These are phyloP conservation scores for Oscheius myriophilus DNA, from an alignment of 2,888 invertebrate genomes.

Conservation along the genomic window DNA sequence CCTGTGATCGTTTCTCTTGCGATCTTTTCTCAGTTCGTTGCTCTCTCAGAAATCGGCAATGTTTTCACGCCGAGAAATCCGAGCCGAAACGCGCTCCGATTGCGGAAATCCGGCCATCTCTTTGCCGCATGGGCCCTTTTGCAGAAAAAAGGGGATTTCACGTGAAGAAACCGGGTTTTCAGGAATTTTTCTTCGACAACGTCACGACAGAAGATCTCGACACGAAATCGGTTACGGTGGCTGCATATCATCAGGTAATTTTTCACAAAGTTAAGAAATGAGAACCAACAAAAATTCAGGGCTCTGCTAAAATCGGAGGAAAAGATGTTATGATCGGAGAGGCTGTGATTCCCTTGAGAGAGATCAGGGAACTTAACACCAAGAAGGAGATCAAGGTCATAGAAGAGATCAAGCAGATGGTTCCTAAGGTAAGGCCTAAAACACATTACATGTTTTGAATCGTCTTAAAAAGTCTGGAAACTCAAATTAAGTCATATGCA, in stretches of 20 bases:
- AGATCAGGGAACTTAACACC: slow-evolving; percentile 70
- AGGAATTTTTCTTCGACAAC: slow-evolving; percentile 73
- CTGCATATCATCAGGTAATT: slow-evolving; percentile 70
- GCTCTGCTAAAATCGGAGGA: slow-evolving; percentile 63
- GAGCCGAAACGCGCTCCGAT: too few species aligned
- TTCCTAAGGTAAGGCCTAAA: slow-evolving; percentile 56
- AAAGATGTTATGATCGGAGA: slow-evolving; percentile 72
- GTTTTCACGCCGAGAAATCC: too few species aligned
- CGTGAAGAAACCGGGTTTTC: slow-evolving; percentile 19
- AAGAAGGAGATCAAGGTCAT: slow-evolving; percentile 72
- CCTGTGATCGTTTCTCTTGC: too few species aligned
- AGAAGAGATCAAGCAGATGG: slow-evolving; percentile 71
- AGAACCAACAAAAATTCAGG: slow-evolving; percentile 16
- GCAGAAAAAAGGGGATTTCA: background rate
- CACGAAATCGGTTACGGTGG: slow-evolving; percentile 70
- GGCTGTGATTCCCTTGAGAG: slow-evolving; percentile 71
- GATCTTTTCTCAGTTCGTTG: too few species aligned
- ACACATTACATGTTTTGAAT: too few species aligned
- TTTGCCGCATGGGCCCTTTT: background rate
- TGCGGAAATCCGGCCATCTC: too few species aligned
- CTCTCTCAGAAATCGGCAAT: too few species aligned
- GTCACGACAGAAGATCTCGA: slow-evolving; percentile 71
- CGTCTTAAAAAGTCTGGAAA: too few species aligned
- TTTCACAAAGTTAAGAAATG: too few species aligned
- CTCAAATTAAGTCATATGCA: too few species aligned